Conservation (phyloP, 2,888 invertebrate species). For the Melitaea athalia region DNA sequence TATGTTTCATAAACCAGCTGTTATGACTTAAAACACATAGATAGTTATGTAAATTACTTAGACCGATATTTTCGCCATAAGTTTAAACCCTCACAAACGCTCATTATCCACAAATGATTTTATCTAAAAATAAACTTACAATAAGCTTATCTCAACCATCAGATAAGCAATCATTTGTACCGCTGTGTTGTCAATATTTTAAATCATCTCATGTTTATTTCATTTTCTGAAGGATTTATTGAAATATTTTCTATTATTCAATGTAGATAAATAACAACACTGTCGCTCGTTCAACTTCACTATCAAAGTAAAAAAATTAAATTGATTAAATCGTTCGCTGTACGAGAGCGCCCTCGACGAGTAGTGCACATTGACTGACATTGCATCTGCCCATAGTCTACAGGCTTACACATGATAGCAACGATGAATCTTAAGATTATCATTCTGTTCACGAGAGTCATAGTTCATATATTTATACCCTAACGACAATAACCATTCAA, state of each 20-base stretch:
- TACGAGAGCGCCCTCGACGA: slow-evolving; percentile 56
- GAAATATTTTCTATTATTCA: not conserved
- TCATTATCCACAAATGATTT: slow-evolving; percentile 30
- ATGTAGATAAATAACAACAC: not conserved
- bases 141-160: slow-evolving; percentile 34
- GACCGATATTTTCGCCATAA: slow-evolving; percentile 4
- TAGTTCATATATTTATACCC: slow-evolving; percentile 38
- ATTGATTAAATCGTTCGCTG: slow-evolving; percentile 30
- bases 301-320: slow-evolving; percentile 10
- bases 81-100: slow-evolving; percentile 7
- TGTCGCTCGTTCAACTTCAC: slow-evolving; percentile 1
- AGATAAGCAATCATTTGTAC: slow-evolving; percentile 17
- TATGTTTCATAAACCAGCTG: too few relatives aligned
- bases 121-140: slow-evolving; percentile 40
- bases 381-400: slow-evolving; percentile 59
- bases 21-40: not conserved
- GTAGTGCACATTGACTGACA: slow-evolving; percentile 63
- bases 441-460: slow-evolving; percentile 51
- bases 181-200: slow-evolving; percentile 17
- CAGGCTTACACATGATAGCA: slow-evolving; percentile 50
- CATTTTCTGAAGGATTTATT: not conserved
- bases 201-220: slow-evolving; percentile 6
- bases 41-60: not conserved
- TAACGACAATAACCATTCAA: not conserved
- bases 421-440: slow-evolving; percentile 54